Conservation (phyloP, 1,140 invertebrate genomes). For the Heliconius eleuchia region DNA sequence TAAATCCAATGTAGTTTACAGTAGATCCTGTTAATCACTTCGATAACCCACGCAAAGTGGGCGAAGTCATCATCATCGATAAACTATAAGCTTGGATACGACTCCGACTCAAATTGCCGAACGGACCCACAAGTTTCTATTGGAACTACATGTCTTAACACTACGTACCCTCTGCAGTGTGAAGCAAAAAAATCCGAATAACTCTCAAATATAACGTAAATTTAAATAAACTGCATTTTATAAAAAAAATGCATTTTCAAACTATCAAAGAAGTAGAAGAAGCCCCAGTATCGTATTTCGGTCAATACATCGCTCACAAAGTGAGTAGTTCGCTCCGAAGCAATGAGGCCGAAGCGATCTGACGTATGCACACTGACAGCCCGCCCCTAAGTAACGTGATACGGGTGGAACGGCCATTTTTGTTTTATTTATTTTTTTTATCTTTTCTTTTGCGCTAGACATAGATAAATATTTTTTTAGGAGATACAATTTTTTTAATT, state of each 20-base stretch:
- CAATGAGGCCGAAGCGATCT: slow-evolving; percentile 29
- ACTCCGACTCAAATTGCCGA: too few species aligned
- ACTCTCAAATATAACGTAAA: not conserved
- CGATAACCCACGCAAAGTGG: too few species aligned
- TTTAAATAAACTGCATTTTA: not conserved
- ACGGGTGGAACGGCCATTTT: slow-evolving; percentile 27
- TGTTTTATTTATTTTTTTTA: slow-evolving; percentile 27
- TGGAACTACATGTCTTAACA: not conserved
- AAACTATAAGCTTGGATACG: too few species aligned
- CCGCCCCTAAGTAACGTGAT: slow-evolving; percentile 35
- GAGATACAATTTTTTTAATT: not conserved
- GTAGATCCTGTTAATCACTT: too few species aligned
- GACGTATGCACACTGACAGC: slow-evolving; percentile 29
- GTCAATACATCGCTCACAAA: slow-evolving; percentile 29
- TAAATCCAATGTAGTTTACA: too few species aligned
- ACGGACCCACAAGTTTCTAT: too few species aligned
- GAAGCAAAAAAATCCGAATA: not conserved
- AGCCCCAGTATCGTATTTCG: slow-evolving; percentile 30
- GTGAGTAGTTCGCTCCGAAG: slow-evolving; percentile 23
- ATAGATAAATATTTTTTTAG: slow-evolving; percentile 18
- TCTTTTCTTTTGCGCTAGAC: slow-evolving; percentile 20
- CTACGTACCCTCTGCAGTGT: not conserved
- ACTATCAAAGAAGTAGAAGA: slow-evolving; percentile 25
- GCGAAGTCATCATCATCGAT: too few species aligned
- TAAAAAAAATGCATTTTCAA: slow-evolving; percentile 3